phyloP scores from a whole-genome alignment of 1,140 invertebrate species.

The Trichonephila inaurata region DNA sequence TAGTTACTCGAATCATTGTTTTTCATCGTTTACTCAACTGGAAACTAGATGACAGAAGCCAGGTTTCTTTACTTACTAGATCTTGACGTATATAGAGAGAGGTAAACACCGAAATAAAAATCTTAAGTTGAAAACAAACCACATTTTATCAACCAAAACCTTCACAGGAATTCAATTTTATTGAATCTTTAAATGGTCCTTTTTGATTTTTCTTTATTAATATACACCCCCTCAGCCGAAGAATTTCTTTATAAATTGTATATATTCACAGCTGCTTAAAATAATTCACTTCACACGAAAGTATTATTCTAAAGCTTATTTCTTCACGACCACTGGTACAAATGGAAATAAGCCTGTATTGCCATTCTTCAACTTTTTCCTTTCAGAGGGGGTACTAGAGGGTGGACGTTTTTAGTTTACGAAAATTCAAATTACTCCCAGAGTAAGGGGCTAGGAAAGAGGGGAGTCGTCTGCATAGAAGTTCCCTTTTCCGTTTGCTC shows the following conservation, averaged over 20 bases:
- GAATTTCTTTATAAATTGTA: slow-evolving; percentile 14
- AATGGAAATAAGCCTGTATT: slow-evolving; percentile 39
- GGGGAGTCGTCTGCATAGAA: slow-evolving; percentile 2
- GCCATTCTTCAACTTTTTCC: slow-evolving; percentile 37
- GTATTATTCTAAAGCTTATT: slow-evolving; percentile 48
- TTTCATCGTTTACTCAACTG: background rate
- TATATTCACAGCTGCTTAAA: slow-evolving; percentile 66
- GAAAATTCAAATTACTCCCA: slow-evolving; percentile 64
- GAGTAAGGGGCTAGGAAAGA: background rate
- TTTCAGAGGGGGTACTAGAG: background rate
- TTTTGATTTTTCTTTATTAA: background rate
- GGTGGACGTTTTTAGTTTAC: slow-evolving; percentile 48
- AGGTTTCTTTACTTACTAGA: background rate
- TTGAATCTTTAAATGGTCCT: background rate
- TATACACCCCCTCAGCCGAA: background rate
- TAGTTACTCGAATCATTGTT: background rate
- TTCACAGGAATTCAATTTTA: background rate
- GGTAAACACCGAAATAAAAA: background rate
- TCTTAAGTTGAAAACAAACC: background rate
- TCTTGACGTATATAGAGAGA: background rate
- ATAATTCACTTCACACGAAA: slow-evolving; percentile 40
- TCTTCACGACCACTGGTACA: slow-evolving; percentile 18
- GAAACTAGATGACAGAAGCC: background rate
- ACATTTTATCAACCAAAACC: background rate
- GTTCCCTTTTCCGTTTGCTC: background rate